Evolutionary conservation across 2,113 vertebrate genomes (phyloP).

Genomic region (Xiphophorus couchianus): DNA sequence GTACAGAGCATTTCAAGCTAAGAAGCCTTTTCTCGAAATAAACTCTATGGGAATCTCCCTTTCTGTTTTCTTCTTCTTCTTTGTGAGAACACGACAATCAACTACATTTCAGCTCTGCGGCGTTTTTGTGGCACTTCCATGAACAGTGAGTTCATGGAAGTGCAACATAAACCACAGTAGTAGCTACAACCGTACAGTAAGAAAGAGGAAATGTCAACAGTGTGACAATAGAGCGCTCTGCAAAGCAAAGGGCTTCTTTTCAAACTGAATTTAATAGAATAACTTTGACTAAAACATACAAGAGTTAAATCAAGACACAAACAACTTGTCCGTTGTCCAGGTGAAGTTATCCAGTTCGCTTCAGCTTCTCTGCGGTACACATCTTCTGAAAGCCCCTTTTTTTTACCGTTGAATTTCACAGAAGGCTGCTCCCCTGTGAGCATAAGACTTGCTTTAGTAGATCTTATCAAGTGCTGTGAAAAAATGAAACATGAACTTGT

Average conservation of each 20-base stretch:
- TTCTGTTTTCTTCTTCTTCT: slow-evolving; percentile 7
- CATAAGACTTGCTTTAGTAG: neutral
- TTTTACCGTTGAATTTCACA: slow-evolving; percentile 11
- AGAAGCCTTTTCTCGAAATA: neutral
- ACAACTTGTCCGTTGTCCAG: neutral
- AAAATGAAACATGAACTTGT: slow-evolving; percentile 46
- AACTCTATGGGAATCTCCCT: neutral
- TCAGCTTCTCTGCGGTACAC: neutral
- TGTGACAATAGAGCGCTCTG: slow-evolving; percentile 7
- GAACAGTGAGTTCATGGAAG: slow-evolving; percentile 38
- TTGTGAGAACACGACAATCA: neutral
- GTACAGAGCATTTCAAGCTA: neutral
- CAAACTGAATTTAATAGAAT: neutral
- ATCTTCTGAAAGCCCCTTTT: slow-evolving; percentile 2
- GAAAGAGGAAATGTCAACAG: slow-evolving; percentile 51
- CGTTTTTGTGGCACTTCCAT: neutral
- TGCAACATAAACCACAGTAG: slow-evolving; percentile 49
- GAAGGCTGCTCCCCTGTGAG: neutral
- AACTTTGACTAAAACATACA: neutral
- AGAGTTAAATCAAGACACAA: neutral
- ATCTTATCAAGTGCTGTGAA: slow-evolving; percentile 6
- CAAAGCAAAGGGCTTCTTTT: neutral
- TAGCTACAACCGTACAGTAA: slow-evolving; percentile 4
- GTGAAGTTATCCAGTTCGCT: neutral
- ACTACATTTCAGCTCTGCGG: neutral